phyloP scores from a whole-genome alignment of 1,140 invertebrate species.

The Phymastichus coffea region DNA sequence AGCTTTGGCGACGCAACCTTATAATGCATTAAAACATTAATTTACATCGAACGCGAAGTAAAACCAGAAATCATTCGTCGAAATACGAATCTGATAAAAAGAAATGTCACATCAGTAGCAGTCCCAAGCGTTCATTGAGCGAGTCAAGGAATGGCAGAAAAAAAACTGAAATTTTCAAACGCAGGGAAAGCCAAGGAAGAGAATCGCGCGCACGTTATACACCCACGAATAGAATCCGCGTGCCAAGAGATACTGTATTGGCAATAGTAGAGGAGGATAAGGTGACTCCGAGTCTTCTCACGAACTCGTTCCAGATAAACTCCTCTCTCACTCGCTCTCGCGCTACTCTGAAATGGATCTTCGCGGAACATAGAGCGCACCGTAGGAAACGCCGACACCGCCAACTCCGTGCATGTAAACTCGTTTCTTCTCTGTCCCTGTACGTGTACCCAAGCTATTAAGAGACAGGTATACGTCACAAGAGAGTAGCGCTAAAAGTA shows the following conservation, averaged over 20 bases:
- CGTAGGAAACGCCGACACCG: neutral
- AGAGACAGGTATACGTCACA: slow-evolving; percentile 3
- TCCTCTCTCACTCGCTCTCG: too few species aligned
- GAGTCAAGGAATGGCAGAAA: neutral
- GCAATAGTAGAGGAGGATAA: slow-evolving; percentile 21
- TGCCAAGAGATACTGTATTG: neutral
- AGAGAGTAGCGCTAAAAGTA: too few species aligned
- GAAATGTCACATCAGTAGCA: too few species aligned
- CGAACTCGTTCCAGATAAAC: slow-evolving; percentile 37
- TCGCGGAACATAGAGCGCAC: slow-evolving; percentile 3
- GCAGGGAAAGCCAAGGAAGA: neutral
- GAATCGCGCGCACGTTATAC: slow-evolving; percentile 7
- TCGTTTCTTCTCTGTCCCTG: too few species aligned
- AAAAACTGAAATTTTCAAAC: too few species aligned
- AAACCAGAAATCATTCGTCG: too few species aligned
- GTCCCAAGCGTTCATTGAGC: too few species aligned
- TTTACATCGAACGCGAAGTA: too few species aligned
- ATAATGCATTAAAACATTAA: too few species aligned
- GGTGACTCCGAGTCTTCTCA: slow-evolving; percentile 37
- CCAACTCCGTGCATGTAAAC: neutral
- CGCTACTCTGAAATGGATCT: slow-evolving; percentile 42
- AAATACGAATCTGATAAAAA: too few species aligned
- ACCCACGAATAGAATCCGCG: neutral
- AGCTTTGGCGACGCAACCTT: too few species aligned
- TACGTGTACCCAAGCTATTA: neutral